Percentiles rank a stretch among this genome's conserved stretches.
Conservation (phyloP, 92 coral and sea anemone genomes). For the Umimayanthus chanpuru region DNA sequence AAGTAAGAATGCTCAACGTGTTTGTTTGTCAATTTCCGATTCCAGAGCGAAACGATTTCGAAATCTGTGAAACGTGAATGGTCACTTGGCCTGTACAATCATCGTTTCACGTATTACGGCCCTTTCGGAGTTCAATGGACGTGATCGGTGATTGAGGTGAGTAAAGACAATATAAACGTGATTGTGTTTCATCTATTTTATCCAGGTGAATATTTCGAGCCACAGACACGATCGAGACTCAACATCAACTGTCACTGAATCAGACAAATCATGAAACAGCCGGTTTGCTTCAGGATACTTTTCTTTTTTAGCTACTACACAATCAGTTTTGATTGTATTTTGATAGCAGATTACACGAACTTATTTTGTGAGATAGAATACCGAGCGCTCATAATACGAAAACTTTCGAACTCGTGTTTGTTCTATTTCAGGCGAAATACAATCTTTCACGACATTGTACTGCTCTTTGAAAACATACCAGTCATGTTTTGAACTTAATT, state of each 20-base stretch:
- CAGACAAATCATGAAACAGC: background rate
- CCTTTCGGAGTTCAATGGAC: slow-evolving; percentile 9
- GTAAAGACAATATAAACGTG: background rate
- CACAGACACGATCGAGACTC: background rate
- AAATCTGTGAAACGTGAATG: background rate
- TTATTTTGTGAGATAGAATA: slow-evolving; percentile 2
- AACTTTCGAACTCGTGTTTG: too few species aligned
- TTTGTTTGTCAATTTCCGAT: too few species aligned
- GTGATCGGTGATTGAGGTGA: too few species aligned
- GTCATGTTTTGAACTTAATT: background rate
- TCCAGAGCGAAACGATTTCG: too few species aligned
- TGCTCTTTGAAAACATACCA: background rate
- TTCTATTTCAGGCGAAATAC: too few species aligned
- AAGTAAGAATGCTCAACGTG: too few species aligned
- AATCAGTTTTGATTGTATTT: slow-evolving; percentile 1
- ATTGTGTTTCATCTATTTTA: background rate
- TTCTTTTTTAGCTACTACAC: too few species aligned
- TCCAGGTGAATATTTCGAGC: too few species aligned
- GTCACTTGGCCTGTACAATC: background rate
- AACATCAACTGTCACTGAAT: background rate
- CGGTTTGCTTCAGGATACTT: background rate
- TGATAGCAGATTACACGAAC: background rate
- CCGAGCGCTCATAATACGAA: slow-evolving; percentile 3
- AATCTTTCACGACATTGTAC: background rate
- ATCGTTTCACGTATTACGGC: background rate